Base-by-base conservation (phyloP, 2,113 vertebrate species). In the Caracal caracal region DNA sequence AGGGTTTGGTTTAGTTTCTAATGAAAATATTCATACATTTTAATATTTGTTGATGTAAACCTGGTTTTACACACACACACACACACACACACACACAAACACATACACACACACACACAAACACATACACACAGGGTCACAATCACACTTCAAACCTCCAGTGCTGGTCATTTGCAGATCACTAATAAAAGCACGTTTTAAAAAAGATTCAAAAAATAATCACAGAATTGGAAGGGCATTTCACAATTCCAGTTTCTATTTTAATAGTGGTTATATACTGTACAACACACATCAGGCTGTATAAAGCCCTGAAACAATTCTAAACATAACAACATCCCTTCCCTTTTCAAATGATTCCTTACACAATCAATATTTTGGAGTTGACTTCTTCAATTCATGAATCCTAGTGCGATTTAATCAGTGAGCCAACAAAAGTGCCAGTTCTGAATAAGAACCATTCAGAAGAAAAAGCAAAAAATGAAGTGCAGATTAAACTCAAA, bases 231-330 rank as follows among this genome's bases (percentile, higher is more conserved):
- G 11, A 95, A 90, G 17, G 40, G 17, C 51, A 89, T 92, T 93
- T 71, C 66, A 76, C 49, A 96, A 90, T 75, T 70, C 35, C 37
- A 10, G 20, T 35, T 35, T 79, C 70, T 81, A 61, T 28, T 37
- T 40, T 81, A 88, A 81, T 22, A 56, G 5, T 75, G 4, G 3
- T 86, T 63, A 89, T 10, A 80, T 15, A 70, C 28, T 75, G 63
- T 53, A 66, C 2, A 90, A 78, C 10, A 90, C 7, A 65, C 22
- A 82, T 3, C 17, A 81, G 13, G 65, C 28, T 88, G 33, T 80
- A 5, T 37, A 92, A 96, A 85, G 30, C 80, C n/a, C 79, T 78
- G 30, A 89, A 96, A 95, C 20, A 90, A 87, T 79, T 87, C 20
- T 28, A 94, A 95, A 93, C 22, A 16, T 90, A 59, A 37, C 20